Conservation (phyloP, 2,113 vertebrate species). For the Macheiramphus alcinus region DNA sequence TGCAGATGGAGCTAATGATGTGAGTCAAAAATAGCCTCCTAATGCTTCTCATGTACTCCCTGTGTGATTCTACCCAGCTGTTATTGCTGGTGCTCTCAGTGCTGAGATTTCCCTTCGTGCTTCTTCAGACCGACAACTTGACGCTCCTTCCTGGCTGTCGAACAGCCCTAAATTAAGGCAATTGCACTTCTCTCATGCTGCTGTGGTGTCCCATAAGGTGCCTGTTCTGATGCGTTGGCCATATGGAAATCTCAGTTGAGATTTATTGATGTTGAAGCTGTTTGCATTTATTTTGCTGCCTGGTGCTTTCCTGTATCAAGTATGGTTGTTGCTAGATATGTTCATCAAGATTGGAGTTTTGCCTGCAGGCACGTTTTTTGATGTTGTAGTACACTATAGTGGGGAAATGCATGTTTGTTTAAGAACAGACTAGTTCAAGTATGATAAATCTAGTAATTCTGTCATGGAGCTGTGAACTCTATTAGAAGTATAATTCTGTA, state of each 20-base stretch:
- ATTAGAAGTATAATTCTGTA: background rate
- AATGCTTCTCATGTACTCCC: background rate
- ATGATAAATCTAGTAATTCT: background rate
- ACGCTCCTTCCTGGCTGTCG: background rate
- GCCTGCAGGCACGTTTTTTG: background rate
- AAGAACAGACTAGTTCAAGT: background rate
- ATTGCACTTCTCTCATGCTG: background rate
- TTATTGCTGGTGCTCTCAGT: background rate
- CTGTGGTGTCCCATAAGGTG: background rate
- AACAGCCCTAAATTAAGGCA: background rate
- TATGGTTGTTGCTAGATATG: background rate
- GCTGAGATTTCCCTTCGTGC: background rate
- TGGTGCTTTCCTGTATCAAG: background rate
- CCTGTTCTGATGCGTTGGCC: background rate
- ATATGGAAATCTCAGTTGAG: background rate
- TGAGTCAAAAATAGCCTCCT: slow-evolving; percentile 7
- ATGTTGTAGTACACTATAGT: background rate
- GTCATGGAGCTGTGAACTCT: background rate
- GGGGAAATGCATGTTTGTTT: background rate
- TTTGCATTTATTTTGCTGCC: background rate
- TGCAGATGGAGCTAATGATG: slow-evolving; percentile 22
- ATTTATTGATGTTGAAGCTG: background rate
- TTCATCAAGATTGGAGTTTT: background rate
- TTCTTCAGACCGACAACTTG: background rate
- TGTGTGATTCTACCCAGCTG: slow-evolving; percentile 7